phyloP scores from a whole-genome alignment of 2,888 invertebrate genomes.

The Athrips mouffetella region DNA sequence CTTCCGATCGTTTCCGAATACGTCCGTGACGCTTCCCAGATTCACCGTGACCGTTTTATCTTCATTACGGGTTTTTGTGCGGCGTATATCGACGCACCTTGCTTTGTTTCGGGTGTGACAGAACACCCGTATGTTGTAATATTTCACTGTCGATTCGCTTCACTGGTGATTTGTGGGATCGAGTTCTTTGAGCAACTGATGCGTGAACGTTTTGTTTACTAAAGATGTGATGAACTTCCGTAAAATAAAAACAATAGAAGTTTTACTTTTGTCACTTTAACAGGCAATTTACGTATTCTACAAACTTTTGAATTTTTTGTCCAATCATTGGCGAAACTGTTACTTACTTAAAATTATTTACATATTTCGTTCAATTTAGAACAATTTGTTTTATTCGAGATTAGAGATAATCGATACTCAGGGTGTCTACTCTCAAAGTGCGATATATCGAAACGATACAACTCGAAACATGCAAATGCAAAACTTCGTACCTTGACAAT shows the following conservation, averaged over 20 bases:
- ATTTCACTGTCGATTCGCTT: conserved; percentile 29
- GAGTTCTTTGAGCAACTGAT: neutral
- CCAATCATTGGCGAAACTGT: no score
- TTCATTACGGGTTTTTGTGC: conserved; percentile 50
- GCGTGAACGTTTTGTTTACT: conserved; percentile 3
- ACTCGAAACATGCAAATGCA: no score
- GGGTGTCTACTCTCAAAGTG: no score
- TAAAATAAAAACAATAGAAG: neutral
- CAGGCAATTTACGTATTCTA: no score
- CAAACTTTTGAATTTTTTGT: no score
- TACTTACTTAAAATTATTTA: no score
- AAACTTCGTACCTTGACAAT: no score
- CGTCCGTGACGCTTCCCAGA: conserved; percentile 32
- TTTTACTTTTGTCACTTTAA: no score
- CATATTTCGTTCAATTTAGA: no score
- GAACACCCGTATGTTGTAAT: conserved; percentile 32
- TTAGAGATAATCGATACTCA: no score
- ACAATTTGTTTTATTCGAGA: no score
- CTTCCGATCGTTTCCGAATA: neutral
- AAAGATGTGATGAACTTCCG: neutral
- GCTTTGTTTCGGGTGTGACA: conserved; percentile 34
- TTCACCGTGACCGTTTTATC: conserved; percentile 57
- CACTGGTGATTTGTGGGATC: conserved; percentile 32
- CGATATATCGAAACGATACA: no score
- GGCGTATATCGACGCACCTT: conserved; percentile 46